Percentiles rank a stretch among this genome's conserved stretches.
Evolutionary conservation across 2,888 invertebrate genomes (phyloP).

Genomic region (Ditylenchus weischeri): DNA sequence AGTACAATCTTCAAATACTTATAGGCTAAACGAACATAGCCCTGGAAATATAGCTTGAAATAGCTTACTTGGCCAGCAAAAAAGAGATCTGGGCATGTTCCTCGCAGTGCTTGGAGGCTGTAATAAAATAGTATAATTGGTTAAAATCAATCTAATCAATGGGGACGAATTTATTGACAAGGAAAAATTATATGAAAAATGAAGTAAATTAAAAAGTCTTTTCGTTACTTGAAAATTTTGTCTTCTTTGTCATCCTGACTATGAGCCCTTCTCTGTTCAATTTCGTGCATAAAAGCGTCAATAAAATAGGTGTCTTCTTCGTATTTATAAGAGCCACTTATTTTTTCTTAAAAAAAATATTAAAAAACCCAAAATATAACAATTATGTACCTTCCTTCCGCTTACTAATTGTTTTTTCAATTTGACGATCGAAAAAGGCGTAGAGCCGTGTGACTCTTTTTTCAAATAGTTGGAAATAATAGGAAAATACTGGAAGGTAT

Average conservation of each 20-base stretch:
- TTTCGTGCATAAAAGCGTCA: constrained; percentile 6
- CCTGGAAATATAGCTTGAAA: too few species aligned
- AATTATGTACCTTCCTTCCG: not conserved
- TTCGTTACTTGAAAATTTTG: too few species aligned
- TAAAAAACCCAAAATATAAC: too few species aligned
- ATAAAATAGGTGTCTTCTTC: constrained; percentile 5
- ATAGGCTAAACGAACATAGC: too few species aligned
- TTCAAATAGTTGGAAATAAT: not conserved
- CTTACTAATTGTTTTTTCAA: not conserved
- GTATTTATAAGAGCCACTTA: not conserved
- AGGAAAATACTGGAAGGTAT: not conserved
- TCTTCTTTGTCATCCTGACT: not conserved
- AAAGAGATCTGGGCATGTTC: constrained; percentile 4
- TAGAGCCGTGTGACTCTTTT: not conserved
- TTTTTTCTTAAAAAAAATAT: not conserved
- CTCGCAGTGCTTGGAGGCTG: not conserved
- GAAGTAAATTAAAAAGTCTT: too few species aligned
- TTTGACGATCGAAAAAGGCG: constrained; percentile 8
- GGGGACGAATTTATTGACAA: too few species aligned
- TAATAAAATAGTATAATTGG: too few species aligned
- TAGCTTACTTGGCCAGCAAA: constrained; percentile 7
- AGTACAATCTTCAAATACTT: too few species aligned
- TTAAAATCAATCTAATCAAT: too few species aligned
- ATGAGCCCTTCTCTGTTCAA: not conserved
- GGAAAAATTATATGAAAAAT: too few species aligned